Evolutionary conservation across 2,797 vertebrate species (phyloP), one percentile per base, ranked within the genome.

Genomic region (Tadarida brasiliensis): DNA sequence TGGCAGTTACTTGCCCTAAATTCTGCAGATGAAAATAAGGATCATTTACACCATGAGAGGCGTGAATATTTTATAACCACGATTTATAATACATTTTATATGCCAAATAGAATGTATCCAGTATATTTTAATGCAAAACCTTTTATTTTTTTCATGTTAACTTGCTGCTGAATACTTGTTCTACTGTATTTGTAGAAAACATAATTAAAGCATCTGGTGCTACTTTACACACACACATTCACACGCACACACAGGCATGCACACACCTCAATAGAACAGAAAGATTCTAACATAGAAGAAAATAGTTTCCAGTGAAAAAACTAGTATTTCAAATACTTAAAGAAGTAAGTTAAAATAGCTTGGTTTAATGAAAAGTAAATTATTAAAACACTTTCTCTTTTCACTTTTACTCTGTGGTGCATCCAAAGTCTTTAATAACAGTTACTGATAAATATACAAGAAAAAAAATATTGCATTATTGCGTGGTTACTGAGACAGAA

Each of bases 371-470:
- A 95, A 39, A 91, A 74, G 30, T 1, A 28, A 28, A 22, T 7
- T 91, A 2, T 5, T 95, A 20, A 35, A 94, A 35, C 77, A 17
- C 2, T 73, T 97, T 51, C 49, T 87, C 0, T 81, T 70, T 86
- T 56, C 44, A 24, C 22, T 84, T 96, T 49, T 84, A 3, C 8
- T 85, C 0, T 28, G 28, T 88, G 14, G 11, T 61, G 1, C 16
- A 57, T 91, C 87, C 8, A 54, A 44, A 91, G 12, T 61, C 1
- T 7, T 47, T 80, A 30, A 4, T 73, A 74, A 91, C 96, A 73
- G 12, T 54, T 97, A 92, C 7, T 78, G 71, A 95, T 87, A 47
- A 83, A 87, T 5, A 35, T 83, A 63, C 20, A 83, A 12, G 63
- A 87, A 84, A 88, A 51, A 63, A 63, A 83, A n/a, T 54, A 47